These are phyloP conservation scores for Pachyramphus minor DNA, from an alignment of 2,113 vertebrate species.

Conservation along the genomic window DNA sequence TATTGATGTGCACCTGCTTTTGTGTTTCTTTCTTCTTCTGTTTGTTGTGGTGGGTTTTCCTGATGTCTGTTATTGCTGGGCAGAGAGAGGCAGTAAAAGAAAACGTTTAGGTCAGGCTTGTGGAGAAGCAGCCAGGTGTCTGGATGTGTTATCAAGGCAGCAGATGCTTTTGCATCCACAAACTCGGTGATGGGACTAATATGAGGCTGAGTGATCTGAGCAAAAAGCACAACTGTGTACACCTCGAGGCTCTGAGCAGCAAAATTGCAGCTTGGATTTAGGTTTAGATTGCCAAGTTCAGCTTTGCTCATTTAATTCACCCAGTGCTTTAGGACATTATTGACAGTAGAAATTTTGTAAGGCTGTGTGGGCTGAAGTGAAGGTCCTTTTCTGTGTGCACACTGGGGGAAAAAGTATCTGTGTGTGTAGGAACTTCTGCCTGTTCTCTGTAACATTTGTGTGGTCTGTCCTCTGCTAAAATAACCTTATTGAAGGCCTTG, in stretches of 20 bases:
- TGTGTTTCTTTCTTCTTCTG: neutral
- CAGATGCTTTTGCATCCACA: neutral
- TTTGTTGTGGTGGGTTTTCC: neutral
- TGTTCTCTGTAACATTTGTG: neutral
- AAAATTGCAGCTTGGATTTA: neutral
- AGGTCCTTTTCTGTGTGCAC: neutral
- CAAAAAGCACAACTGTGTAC: slow-evolving; percentile 1
- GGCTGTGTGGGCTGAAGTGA: neutral
- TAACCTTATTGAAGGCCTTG: neutral
- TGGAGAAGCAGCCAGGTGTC: neutral
- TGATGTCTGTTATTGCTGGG: neutral
- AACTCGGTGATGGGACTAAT: neutral
- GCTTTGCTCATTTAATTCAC: neutral
- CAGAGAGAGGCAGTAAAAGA: neutral
- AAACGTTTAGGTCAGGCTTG: neutral
- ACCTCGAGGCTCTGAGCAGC: neutral
- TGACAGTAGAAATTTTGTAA: neutral
- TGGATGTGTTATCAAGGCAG: neutral
- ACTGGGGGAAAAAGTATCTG: neutral
- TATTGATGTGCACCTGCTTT: neutral
- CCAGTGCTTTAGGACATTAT: neutral
- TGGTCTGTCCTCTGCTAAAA: neutral
- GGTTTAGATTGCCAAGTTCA: neutral
- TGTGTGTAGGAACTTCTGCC: neutral
- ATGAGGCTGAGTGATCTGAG: neutral